phyloP scores from a whole-genome alignment of 2,797 vertebrate genomes.

The Garrulus glandarius region DNA sequence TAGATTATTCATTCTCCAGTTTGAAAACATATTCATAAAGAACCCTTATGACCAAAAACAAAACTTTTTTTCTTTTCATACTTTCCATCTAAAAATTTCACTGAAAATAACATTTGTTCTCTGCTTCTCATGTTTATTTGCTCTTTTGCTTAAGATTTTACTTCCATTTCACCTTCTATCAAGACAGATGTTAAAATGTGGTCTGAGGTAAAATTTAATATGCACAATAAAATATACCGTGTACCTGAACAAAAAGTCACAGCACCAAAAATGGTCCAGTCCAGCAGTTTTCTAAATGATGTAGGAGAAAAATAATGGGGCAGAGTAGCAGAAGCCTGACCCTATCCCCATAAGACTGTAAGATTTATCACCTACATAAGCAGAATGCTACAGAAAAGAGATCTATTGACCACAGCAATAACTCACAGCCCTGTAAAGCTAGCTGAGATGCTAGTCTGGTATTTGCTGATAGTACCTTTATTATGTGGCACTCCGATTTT shows the following conservation, averaged over 20 bases:
- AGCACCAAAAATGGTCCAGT: slow-evolving; percentile 58
- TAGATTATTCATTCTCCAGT: not conserved
- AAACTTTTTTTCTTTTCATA: too few species aligned
- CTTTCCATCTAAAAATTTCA: not conserved
- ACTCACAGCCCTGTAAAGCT: slow-evolving; percentile 70
- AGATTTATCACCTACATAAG: slow-evolving; percentile 80
- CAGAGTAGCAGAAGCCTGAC: slow-evolving; percentile 66
- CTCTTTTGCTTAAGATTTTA: slow-evolving; percentile 8
- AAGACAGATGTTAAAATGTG: slow-evolving; percentile 13
- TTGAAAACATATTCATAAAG: not conserved
- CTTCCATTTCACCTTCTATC: not conserved
- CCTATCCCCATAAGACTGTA: slow-evolving; percentile 70
- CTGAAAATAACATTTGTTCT: not conserved
- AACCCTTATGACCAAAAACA: not conserved
- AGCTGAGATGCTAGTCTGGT: slow-evolving; percentile 63
- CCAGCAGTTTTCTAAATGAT: slow-evolving; percentile 75
- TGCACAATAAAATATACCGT: slow-evolving; percentile 57
- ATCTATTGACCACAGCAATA: slow-evolving; percentile 74
- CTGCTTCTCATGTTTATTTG: not conserved
- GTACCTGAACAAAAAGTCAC: slow-evolving; percentile 57
- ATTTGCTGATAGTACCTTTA: slow-evolving; percentile 72
- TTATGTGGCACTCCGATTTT: slow-evolving; percentile 7
- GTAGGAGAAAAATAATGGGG: slow-evolving; percentile 75
- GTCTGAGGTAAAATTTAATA: slow-evolving; percentile 49
- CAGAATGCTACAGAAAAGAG: slow-evolving; percentile 74